Base-by-base conservation (phyloP, 2,113 vertebrate species). In the Cryptomyrus ogoouensis region DNA sequence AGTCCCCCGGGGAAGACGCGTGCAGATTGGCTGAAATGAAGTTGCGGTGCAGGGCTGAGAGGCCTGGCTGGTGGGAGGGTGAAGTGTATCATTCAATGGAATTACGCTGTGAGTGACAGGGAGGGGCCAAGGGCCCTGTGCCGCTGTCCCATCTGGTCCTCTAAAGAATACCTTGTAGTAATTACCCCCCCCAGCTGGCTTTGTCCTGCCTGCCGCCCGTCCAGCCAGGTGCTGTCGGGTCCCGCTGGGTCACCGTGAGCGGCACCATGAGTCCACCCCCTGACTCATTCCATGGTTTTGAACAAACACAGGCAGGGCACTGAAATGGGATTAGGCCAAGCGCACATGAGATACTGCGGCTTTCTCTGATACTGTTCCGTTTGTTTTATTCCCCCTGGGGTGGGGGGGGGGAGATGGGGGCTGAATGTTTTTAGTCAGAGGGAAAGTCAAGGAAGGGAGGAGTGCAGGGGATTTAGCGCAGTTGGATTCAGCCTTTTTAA, bases 41-140 rank as follows among this genome's bases (percentile, higher is more conserved):
- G 98, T 98, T 99, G 99, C 98, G 98, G 97, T 95, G 93, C 96
- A 94, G 93, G 96, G 95, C 96, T 98, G 97, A 98, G 98, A 97
- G 97, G 95, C 96, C 95, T 97, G 97, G 97, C 97, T 97, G 97
- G 97, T 98, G 97, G 98, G 96, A 97, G 98, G 97, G 98, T 99
- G 98, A 99, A 99, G 96, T 98, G 96, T 98, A 98, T 97, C 97
- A 98, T 97, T 99, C 98, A 99, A 99, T 98, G 96, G 97, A 97
- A 97, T 97, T 97, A 97, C 97, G 97, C 97, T 98, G 97, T 98
- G 98, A 99, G 98, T 99, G 97, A 97, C 96, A 94, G 97, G 97
- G 97, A 96, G 97, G 97, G 97, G 95, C 94, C 94, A 92, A 93
- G 95, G 95, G 96, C 96, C 96, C 95, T 95, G 95, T 96, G 96